These are phyloP conservation scores for Accipiter cooperii DNA, from an alignment of 2,113 vertebrate species.

Conservation along the genomic window DNA sequence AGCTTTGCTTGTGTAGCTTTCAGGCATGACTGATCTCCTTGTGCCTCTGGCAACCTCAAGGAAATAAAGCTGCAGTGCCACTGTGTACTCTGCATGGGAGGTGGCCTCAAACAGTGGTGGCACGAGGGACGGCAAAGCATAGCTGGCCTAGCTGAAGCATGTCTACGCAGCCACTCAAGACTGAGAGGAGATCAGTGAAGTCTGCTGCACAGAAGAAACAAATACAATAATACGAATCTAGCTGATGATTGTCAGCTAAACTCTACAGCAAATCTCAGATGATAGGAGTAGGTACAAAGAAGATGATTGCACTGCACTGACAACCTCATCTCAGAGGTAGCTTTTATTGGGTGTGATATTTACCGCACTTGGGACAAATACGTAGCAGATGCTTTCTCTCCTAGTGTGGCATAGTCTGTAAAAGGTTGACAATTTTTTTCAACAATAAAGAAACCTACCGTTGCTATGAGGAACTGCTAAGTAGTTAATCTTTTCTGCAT, in stretches of 20 bases:
- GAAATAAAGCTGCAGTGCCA: neutral
- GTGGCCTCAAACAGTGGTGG: neutral
- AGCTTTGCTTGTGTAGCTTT: neutral
- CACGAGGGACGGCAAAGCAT: neutral
- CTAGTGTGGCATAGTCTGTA: neutral
- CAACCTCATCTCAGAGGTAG: neutral
- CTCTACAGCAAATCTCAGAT: neutral
- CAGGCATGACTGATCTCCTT: neutral
- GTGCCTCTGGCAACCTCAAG: neutral
- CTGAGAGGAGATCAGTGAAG: neutral
- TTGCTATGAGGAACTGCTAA: neutral
- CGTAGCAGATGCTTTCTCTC: neutral
- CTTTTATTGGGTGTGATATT: constrained; percentile 2
- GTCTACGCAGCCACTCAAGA: neutral
- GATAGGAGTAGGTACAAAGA: constrained; percentile 17
- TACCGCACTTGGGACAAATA: neutral
- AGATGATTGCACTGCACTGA: neutral
- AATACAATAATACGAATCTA: neutral
- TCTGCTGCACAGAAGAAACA: neutral
- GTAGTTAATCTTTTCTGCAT: neutral
- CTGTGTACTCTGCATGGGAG: neutral
- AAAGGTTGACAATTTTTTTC: neutral
- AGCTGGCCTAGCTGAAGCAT: neutral
- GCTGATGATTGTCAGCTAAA: neutral
- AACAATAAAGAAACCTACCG: neutral